A percentile compares a stretch with the other conserved stretches of the same genome.
phyloP scores from a whole-genome alignment of 2,113 vertebrate genomes.

The Nibea coibor region DNA sequence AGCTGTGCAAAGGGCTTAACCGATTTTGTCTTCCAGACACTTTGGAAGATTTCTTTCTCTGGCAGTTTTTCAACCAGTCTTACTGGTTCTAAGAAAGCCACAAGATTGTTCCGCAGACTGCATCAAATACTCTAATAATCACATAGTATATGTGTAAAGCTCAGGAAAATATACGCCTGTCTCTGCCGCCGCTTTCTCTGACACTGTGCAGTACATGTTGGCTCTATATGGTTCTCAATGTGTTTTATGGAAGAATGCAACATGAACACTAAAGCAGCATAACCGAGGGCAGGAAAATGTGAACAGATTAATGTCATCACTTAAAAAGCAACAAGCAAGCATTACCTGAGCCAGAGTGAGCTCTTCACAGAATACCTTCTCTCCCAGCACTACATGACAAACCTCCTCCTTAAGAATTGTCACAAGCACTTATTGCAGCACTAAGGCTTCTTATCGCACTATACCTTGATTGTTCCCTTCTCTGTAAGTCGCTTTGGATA shows the following conservation, averaged over 20 bases:
- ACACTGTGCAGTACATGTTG: background rate
- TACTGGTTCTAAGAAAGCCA: background rate
- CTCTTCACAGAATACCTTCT: too few species aligned
- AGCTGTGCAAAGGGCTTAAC: constrained; percentile 65
- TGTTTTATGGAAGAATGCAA: background rate
- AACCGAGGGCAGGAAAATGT: background rate
- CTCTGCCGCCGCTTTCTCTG: background rate
- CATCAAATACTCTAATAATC: background rate
- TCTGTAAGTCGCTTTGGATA: too few species aligned
- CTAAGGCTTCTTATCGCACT: too few species aligned
- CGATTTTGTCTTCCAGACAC: constrained; percentile 25
- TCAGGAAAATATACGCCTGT: background rate
- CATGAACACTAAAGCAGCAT: background rate
- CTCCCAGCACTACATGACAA: too few species aligned
- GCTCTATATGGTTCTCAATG: background rate
- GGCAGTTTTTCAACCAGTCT: background rate
- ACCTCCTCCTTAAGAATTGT: too few species aligned
- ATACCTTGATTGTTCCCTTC: too few species aligned
- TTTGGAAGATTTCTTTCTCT: background rate
- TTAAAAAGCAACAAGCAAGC: background rate
- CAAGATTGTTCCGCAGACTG: background rate
- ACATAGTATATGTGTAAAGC: background rate
- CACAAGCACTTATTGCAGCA: too few species aligned
- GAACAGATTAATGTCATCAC: background rate
- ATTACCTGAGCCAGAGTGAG: constrained; percentile 18